phyloP scores from a whole-genome alignment of 2,113 vertebrate genomes.

The Erythrocercus mccallii region DNA sequence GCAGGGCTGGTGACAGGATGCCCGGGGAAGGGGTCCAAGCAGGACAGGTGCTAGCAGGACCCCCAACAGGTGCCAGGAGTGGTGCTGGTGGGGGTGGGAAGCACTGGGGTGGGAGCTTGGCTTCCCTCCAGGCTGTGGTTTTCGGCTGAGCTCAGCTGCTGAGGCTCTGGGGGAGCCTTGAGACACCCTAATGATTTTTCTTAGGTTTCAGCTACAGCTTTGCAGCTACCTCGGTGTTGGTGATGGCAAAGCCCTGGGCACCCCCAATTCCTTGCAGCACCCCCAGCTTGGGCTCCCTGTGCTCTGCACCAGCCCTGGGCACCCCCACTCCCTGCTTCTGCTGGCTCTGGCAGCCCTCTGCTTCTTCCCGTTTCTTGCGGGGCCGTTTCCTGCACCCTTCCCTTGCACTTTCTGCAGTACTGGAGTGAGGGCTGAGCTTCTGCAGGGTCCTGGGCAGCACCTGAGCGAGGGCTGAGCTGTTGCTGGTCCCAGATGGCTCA shows the following conservation, averaged over 20 bases:
- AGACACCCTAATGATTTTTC: not conserved
- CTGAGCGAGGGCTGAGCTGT: not conserved
- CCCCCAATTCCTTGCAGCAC: fast-evolving
- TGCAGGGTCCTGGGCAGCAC: not conserved
- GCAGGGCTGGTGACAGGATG: not conserved
- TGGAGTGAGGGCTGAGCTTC: fast-evolving
- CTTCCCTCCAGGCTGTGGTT: not conserved
- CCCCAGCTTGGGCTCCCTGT: no score
- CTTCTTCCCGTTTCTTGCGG: not conserved
- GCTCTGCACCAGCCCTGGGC: not conserved
- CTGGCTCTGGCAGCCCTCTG: not conserved
- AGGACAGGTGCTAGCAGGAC: not conserved
- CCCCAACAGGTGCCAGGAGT: fast-evolving
- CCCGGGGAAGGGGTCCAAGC: not conserved
- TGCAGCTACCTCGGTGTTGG: fast-evolving
- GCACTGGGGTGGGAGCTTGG: not conserved
- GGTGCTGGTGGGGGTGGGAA: not conserved
- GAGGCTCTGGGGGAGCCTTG: not conserved
- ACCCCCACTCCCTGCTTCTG: not conserved
- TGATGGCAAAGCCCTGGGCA: not conserved
- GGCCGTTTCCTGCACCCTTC: not conserved
- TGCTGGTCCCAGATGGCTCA: not conserved
- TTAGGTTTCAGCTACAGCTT: fast-evolving
- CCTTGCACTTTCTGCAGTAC: not conserved
- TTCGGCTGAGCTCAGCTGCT: not conserved